Evolutionary conservation across 2,888 invertebrate species (phyloP).

Genomic region (Diarsia dahlii): DNA sequence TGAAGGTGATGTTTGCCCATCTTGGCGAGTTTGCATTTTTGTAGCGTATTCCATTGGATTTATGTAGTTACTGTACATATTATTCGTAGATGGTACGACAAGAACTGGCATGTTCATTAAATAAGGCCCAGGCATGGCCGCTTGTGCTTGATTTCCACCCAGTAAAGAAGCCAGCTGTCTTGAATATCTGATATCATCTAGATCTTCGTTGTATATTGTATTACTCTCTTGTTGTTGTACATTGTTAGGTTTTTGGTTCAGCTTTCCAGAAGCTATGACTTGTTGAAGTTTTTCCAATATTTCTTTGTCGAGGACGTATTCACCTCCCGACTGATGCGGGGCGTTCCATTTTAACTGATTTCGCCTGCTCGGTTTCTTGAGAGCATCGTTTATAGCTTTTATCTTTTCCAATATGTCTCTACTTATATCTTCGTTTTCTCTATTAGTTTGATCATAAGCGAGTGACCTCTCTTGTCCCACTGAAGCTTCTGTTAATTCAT

Average conservation of each 20-base stretch:
- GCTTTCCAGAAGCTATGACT: constrained; percentile 81
- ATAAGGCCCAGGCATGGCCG: constrained; percentile 74
- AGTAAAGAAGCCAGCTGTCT: constrained; percentile 67
- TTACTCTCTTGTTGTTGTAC: constrained; percentile 72
- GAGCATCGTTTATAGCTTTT: constrained; percentile 87
- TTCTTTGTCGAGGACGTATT: constrained; percentile 80
- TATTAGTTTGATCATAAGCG: constrained; percentile 70
- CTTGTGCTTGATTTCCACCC: constrained; percentile 61
- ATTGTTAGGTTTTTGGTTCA: constrained; percentile 69
- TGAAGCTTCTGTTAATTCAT: constrained; percentile 49
- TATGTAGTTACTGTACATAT: constrained; percentile 67
- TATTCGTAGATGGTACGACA: constrained; percentile 73
- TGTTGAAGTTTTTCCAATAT: constrained; percentile 83
- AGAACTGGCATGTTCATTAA: constrained; percentile 81
- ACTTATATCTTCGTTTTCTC: constrained; percentile 71
- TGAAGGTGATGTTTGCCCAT: constrained; percentile 63
- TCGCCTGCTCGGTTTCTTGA: constrained; percentile 80
- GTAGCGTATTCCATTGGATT: constrained; percentile 66
- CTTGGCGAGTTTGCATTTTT: constrained; percentile 76
- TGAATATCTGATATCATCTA: constrained; percentile 66
- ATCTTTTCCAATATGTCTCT: constrained; percentile 90
- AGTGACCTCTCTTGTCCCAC: constrained; percentile 73
- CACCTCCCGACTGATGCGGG: constrained; percentile 73
- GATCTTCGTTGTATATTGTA: constrained; percentile 48
- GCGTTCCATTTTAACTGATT: constrained; percentile 76